A percentile compares a stretch with the other conserved stretches of the same genome.
phyloP scores from a whole-genome alignment of 2,888 invertebrate species.

The Chironomus tentans region DNA sequence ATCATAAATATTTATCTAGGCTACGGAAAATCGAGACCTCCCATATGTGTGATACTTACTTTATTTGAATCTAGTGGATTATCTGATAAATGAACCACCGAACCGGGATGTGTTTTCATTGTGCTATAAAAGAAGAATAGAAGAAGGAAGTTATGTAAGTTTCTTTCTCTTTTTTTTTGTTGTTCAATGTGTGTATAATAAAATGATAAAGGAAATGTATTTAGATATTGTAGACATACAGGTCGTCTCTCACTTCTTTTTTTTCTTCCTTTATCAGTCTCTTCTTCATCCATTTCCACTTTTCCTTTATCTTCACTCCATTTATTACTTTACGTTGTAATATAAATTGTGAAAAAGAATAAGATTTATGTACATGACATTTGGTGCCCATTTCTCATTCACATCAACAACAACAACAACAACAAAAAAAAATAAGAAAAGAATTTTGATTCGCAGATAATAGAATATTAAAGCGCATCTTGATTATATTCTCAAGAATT shows the following conservation, averaged over 20 bases:
- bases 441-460: background rate
- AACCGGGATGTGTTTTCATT: conserved; percentile 91
- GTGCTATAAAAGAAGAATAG: conserved; percentile 55
- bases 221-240: background rate
- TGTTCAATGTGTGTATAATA: background rate
- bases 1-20: no score
- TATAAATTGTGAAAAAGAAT: background rate
- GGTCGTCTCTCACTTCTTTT: background rate
- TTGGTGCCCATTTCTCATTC: background rate
- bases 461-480: background rate
- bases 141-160: background rate
- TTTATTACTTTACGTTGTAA: background rate
- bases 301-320: background rate
- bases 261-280: no score
- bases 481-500: no score
- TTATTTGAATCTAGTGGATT: conserved; percentile 94
- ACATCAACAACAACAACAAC: background rate
- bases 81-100: conserved; percentile 92
- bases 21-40: background rate
- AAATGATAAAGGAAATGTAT: no score
- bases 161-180: background rate
- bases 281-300: background rate
- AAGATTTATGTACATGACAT: conserved; percentile 17
- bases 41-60: conserved; percentile 47
- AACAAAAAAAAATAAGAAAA: background rate